Conservation (phyloP, 2,113 vertebrate genomes). For the Siniperca knerii region DNA sequence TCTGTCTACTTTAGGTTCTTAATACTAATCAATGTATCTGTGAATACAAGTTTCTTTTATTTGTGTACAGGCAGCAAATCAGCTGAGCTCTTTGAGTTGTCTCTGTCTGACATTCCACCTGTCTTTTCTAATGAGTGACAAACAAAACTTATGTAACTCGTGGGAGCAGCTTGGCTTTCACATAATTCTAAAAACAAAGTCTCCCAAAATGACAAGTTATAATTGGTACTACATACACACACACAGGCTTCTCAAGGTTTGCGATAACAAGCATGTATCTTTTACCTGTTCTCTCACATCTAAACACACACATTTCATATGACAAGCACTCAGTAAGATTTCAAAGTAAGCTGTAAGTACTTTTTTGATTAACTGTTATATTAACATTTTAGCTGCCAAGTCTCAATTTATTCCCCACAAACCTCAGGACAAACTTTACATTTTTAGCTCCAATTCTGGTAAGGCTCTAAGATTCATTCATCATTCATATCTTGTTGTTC, state of each 20-base stretch:
- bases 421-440: no score
- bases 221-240: background rate
- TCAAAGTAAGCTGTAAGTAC: background rate
- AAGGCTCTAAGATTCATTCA: no score
- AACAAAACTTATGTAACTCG: background rate
- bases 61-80: no score
- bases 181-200: background rate
- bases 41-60: no score
- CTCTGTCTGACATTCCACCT: background rate
- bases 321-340: background rate
- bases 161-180: background rate
- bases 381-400: no score
- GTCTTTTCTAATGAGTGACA: background rate
- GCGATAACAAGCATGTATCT: background rate
- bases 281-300: background rate
- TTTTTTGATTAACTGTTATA: background rate
- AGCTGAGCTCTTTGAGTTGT: background rate
- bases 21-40: no score
- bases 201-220: background rate
- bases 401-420: background rate
- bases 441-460: no score
- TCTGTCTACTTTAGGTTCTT: no score
- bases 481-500: no score
- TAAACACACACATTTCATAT: background rate
- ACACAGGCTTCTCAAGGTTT: background rate